Conservation (phyloP, 2,797 vertebrate species). For the Passerculus sandwichensis region DNA sequence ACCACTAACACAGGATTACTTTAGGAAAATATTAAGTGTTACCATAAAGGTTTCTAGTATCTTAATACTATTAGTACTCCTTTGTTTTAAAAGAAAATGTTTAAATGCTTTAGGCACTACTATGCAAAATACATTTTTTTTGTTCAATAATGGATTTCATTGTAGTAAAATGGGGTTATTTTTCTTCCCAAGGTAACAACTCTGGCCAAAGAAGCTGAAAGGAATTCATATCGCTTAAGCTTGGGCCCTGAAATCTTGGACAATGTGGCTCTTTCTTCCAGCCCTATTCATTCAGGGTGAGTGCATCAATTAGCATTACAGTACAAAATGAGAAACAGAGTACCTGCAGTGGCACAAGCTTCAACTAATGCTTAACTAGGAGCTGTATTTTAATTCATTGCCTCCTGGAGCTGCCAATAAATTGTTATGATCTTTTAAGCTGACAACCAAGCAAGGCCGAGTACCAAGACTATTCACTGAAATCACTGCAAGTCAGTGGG, state of each 20-base stretch:
- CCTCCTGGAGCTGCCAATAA: background rate
- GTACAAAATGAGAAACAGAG: background rate
- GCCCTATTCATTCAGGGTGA: constrained; percentile 96
- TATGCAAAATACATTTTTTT: background rate
- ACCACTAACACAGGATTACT: background rate
- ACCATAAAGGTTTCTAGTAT: background rate
- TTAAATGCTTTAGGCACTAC: background rate
- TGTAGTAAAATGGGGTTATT: constrained; percentile 19
- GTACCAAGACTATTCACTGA: background rate
- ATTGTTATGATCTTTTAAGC: background rate
- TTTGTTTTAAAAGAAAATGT: background rate
- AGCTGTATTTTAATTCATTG: constrained; percentile 16
- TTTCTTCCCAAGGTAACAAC: constrained; percentile 81
- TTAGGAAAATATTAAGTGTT: background rate
- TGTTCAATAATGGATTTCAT: background rate
- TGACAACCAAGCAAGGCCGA: background rate
- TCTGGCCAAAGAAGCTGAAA: constrained; percentile 87
- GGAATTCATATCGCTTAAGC: constrained; percentile 88
- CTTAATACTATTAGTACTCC: background rate
- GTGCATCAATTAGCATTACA: constrained; percentile 67
- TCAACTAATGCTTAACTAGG: constrained; percentile 29
- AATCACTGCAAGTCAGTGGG: background rate
- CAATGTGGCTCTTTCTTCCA: constrained; percentile 94
- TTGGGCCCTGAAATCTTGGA: constrained; percentile 95
- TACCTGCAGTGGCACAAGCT: constrained; percentile 36